A percentile compares a stretch with the other conserved stretches of the same genome.
Conservation (phyloP, 2,888 invertebrate species). For the Drosophila gaucha region DNA sequence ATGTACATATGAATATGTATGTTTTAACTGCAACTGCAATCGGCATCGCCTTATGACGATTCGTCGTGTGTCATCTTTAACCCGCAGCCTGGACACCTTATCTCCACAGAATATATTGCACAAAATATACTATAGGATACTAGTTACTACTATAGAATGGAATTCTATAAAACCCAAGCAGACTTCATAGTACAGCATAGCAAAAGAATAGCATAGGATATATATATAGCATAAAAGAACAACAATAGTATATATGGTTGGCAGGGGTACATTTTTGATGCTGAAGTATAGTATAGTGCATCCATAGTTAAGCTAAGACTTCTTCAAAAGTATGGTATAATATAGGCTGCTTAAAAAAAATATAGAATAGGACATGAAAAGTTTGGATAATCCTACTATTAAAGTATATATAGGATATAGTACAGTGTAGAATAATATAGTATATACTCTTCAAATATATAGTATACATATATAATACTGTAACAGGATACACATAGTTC, state of each 20-base stretch:
- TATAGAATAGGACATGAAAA: background rate
- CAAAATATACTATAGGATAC: background rate
- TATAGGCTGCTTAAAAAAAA: too few species aligned
- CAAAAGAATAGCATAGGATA: too few species aligned
- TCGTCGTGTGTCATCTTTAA: slow-evolving; percentile 47
- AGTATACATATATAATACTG: background rate
- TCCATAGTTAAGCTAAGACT: too few species aligned
- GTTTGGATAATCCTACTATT: background rate
- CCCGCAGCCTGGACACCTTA: slow-evolving; percentile 32
- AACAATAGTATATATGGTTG: too few species aligned
- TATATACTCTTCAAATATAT: background rate
- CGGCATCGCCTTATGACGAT: slow-evolving; percentile 46
- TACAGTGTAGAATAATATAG: background rate
- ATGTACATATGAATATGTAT: background rate
- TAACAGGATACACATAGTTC: background rate
- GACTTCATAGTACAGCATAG: too few species aligned
- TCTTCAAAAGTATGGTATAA: too few species aligned
- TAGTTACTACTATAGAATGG: too few species aligned
- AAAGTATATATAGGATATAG: background rate
- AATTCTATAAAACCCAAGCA: too few species aligned
- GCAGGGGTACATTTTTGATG: too few species aligned
- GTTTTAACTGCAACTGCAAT: slow-evolving; percentile 36
- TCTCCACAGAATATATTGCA: slow-evolving; percentile 17
- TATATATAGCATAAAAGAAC: too few species aligned
- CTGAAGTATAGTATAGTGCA: too few species aligned